A percentile compares a stretch with the other conserved stretches of the same genome.
Conservation (phyloP, 2,888 invertebrate species). For the Pandemis cinnamomeana region DNA sequence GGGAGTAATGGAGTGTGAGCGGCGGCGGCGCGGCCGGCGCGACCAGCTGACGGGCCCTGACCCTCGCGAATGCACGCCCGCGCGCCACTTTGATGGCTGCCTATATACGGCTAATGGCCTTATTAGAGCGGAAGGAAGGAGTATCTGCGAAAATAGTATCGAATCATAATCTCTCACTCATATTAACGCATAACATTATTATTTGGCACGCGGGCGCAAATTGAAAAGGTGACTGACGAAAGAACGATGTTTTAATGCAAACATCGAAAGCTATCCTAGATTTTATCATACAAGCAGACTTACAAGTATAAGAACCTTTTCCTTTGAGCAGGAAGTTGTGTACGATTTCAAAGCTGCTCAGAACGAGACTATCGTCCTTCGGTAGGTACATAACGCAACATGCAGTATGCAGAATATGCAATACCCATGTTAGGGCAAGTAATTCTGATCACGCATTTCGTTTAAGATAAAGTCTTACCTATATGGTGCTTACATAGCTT, state of each 20-base stretch:
- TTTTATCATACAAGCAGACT: not conserved
- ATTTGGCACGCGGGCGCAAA: no score
- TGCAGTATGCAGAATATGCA: slow-evolving; percentile 17
- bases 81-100: slow-evolving; percentile 25
- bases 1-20: not conserved
- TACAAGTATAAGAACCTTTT: not conserved
- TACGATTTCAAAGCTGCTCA: not conserved
- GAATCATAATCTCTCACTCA: not conserved
- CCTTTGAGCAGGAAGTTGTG: not conserved
- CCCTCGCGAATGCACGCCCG: slow-evolving; percentile 32
- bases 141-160: slow-evolving; percentile 12
- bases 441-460: not conserved
- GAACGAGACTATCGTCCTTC: slow-evolving; percentile 1
- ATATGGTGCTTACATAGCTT: not conserved
- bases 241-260: not conserved
- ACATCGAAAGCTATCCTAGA: not conserved
- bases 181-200: not conserved
- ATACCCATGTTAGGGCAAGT: slow-evolving; percentile 20
- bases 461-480: slow-evolving; percentile 13
- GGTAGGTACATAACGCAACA: not conserved
- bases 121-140: slow-evolving; percentile 32
- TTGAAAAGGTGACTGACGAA: not conserved
- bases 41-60: slow-evolving; percentile 22
- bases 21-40: not conserved
- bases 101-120: slow-evolving; percentile 29